Evolutionary conservation across 2,888 invertebrate genomes (phyloP), one percentile per base, ranked within the genome.

Genomic region (Sphaerophoria taeniata): DNA sequence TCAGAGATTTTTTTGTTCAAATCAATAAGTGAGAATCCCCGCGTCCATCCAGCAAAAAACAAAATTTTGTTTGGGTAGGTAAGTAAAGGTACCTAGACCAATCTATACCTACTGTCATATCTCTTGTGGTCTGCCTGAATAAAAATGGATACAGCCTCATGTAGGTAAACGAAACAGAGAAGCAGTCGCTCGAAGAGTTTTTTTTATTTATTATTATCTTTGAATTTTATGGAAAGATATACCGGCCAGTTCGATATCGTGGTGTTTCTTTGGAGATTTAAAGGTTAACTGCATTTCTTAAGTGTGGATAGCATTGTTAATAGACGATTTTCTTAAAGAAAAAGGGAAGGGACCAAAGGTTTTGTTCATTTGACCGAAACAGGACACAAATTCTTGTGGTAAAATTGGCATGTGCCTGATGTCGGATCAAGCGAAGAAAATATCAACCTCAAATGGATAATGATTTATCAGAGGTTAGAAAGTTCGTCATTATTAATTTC

Each of bases 401-500:
- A 81, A 83, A 87, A 82, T 87, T 88, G 88, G 88, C 88, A 87
- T 88, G 88, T 83, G 88, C 82, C 87, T 89, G 91, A 92, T 58
- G 47, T 67, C 33, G 55, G 58, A 12, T 24, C 51, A 34, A 24
- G 34, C 12, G 53, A 33, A 63, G 31, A 69, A 65, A 61, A 75
- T 33, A 56, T 11, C 51, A 65, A 49, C 9, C 1, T 39, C 24
- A 39, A 9, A 39, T 39, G 9, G 39, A 9, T 39, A 39, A 12
- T 24, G 56, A 33, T 24, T 34, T 12, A 63, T n/a, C 24, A 24
- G 24, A 24, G 24, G 24, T 24, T 2, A 2, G 24, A 24, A 24
- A 24, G 24, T 24, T 24, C 24, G 24, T 24, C 24, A 24, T 24
- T 24, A 24, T 24, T 24, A 24, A 24, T 24, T 24, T 24, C 24